Conservation (phyloP, 2,797 vertebrate species). For the Adelosebastes latens region DNA sequence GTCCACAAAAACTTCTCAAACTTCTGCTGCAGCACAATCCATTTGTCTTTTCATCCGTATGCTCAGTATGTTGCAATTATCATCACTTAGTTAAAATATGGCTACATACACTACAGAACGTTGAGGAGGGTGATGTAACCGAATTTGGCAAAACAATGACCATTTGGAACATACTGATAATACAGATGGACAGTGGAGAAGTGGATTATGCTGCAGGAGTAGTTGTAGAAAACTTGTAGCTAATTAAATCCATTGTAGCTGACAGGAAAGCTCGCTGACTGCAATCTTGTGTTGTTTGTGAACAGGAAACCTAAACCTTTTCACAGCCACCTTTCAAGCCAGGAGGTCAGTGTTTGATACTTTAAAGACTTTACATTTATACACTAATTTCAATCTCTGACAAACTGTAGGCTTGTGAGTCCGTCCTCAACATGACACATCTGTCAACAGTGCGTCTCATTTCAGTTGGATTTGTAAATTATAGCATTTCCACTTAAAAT, state of each 20-base stretch:
- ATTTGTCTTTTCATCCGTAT: background rate
- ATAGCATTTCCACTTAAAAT: slow-evolving; percentile 7
- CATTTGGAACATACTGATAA: background rate
- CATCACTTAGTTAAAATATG: background rate
- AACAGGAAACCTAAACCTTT: background rate
- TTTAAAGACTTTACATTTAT: slow-evolving; percentile 5
- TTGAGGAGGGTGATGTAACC: background rate
- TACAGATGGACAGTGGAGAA: slow-evolving; percentile 9
- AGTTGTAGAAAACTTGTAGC: background rate
- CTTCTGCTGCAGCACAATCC: background rate
- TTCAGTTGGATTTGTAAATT: slow-evolving; percentile 33
- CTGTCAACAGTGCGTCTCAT: slow-evolving; percentile 12
- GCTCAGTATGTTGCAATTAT: background rate
- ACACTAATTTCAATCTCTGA: slow-evolving; percentile 22
- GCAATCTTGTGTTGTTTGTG: background rate
- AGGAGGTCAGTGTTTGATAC: background rate
- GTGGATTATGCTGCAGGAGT: slow-evolving; percentile 1
- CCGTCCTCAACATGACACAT: slow-evolving; percentile 10
- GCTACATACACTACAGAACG: background rate
- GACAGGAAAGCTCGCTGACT: slow-evolving; percentile 2
- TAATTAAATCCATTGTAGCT: background rate
- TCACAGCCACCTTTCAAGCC: background rate
- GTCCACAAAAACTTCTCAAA: background rate
- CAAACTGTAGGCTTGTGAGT: background rate
- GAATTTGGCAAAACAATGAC: background rate